phyloP scores from a whole-genome alignment of 2,888 invertebrate genomes.

The Brachycybe producta region DNA sequence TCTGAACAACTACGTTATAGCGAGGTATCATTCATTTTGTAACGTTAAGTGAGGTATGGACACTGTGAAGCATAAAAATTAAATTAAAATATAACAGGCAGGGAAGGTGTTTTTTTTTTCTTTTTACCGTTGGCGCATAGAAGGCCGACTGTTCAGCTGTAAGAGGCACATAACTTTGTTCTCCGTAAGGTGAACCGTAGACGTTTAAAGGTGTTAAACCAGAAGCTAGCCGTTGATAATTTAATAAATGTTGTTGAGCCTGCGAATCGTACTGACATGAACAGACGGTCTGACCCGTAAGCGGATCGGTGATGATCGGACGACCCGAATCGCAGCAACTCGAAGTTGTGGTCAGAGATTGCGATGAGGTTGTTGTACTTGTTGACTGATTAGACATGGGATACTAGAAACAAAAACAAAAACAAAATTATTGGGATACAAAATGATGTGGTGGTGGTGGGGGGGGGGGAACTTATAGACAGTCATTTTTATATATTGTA shows the following conservation, averaged over 20 bases:
- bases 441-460: conserved; percentile 3
- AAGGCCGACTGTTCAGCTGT: conserved; percentile 34
- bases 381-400: conserved; percentile 17
- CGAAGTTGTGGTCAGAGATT: conserved; percentile 26
- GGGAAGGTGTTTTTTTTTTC: too few species aligned
- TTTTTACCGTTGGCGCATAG: conserved; percentile 36
- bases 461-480: too few species aligned
- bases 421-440: conserved; percentile 19
- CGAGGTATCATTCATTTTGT: neutral
- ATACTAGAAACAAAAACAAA: conserved; percentile 7
- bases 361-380: conserved; percentile 24
- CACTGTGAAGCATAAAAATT: neutral
- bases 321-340: conserved; percentile 80
- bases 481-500: too few species aligned
- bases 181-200: conserved; percentile 29
- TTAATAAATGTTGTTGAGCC: conserved; percentile 44
- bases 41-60: neutral
- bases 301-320: conserved; percentile 76
- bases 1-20: too few species aligned
- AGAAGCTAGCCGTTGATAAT: conserved; percentile 62
- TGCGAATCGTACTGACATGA: conserved; percentile 65
- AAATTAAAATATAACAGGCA: too few species aligned
- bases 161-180: conserved; percentile 33
- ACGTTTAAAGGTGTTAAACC: conserved; percentile 38
- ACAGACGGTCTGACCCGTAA: conserved; percentile 76